Conservation (phyloP, 2,113 vertebrate genomes). For the cattle (Bos taurus) region ARS-UCD2.0 NC_037329.1:78146501-78147000, state of each 20-base stretch:
- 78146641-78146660: not conserved
- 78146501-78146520: not conserved
- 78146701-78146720: not conserved
- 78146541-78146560: not conserved
- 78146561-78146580: not conserved
- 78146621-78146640: not conserved
- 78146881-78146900: not conserved
- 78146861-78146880: not conserved
- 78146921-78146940: not conserved
- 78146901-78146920: not conserved
- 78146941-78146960: not conserved
- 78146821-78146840: not conserved
- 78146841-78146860: not conserved
- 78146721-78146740: not conserved
- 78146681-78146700: not conserved
- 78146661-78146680: not conserved
- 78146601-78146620: not conserved
- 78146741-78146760: not conserved
- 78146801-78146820: not conserved
- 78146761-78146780: not conserved
- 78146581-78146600: not conserved
- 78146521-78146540: not conserved
- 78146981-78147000: not conserved
- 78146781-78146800: not conserved
- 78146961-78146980: not conserved